These are phyloP conservation scores for Sminthurides aquaticus DNA, from an alignment of 2,888 invertebrate genomes.

Conservation along the genomic window DNA sequence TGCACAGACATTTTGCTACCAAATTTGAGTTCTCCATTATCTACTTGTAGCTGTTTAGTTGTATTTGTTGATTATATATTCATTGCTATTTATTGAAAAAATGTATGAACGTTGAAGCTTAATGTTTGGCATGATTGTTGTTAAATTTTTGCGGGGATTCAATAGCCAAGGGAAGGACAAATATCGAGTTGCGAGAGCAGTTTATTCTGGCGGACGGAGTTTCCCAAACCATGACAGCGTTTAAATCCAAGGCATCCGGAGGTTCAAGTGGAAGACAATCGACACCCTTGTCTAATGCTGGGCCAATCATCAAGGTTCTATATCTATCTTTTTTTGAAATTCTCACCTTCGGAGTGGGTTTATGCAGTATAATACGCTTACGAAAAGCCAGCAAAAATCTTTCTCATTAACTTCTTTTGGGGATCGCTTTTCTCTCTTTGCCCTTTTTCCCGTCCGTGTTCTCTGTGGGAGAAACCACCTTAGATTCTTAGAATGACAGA, in stretches of 20 bases:
- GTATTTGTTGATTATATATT: background rate
- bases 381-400: too few relatives aligned
- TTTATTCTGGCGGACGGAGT: constrained; percentile 98
- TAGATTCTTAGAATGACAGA: too few relatives aligned
- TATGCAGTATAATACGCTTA: too few relatives aligned
- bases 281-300: constrained; percentile 53
- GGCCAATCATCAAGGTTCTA: constrained; percentile 97
- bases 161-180: constrained; percentile 97
- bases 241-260: constrained; percentile 88
- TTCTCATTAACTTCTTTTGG: too few relatives aligned
- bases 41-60: background rate
- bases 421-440: too few relatives aligned
- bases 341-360: too few relatives aligned
- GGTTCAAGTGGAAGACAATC: constrained; percentile 46
- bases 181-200: constrained; percentile 98
- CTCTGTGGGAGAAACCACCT: too few relatives aligned
- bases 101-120: background rate
- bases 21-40: too few relatives aligned
- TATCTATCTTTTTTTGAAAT: too few relatives aligned
- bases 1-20: too few relatives aligned
- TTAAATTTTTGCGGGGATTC: constrained; percentile 5
- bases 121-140: background rate
- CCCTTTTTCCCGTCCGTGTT: too few relatives aligned
- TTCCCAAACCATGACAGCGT: constrained; percentile 97
- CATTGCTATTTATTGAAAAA: too few relatives aligned